phyloP scores from a whole-genome alignment of 2,113 vertebrate genomes.

The Eleginops maclovinus region DNA sequence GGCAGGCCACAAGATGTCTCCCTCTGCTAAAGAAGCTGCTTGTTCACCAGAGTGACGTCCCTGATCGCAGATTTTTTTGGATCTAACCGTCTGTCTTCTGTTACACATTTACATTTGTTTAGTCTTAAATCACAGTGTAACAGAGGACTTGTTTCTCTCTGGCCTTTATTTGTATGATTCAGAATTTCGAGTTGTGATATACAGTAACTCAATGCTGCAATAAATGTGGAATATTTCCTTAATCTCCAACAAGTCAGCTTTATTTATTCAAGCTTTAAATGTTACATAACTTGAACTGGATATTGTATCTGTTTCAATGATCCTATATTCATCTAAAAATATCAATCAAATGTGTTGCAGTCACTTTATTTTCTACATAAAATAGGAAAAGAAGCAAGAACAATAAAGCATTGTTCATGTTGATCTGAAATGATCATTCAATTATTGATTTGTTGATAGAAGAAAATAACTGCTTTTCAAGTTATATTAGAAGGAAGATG shows the following conservation, averaged over 20 bases:
- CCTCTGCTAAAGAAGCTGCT: slow-evolving; percentile 73
- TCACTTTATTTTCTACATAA: background rate
- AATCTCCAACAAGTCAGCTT: background rate
- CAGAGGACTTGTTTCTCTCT: background rate
- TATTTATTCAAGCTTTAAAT: slow-evolving; percentile 8
- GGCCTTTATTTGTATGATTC: slow-evolving; percentile 3
- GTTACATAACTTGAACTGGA: background rate
- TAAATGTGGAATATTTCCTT: background rate
- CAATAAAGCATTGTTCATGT: background rate
- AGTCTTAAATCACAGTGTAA: slow-evolving; percentile 16
- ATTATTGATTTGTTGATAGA: background rate
- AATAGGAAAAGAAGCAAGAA: background rate
- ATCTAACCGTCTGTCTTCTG: slow-evolving; percentile 1
- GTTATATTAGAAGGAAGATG: too few relatives aligned
- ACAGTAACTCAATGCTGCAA: too few relatives aligned
- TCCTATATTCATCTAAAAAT: background rate
- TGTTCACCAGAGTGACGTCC: slow-evolving; percentile 38
- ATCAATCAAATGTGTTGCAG: background rate
- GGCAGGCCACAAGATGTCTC: slow-evolving; percentile 83
- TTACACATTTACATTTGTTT: slow-evolving; percentile 13
- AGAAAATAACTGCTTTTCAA: background rate
- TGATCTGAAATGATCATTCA: background rate
- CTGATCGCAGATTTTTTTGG: slow-evolving; percentile 26
- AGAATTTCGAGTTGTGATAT: background rate
- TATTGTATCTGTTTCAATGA: background rate